Evolutionary conservation across 2,888 invertebrate species (phyloP), one percentile per base, ranked within the genome.

Genomic region (Calliscelio sp.): DNA sequence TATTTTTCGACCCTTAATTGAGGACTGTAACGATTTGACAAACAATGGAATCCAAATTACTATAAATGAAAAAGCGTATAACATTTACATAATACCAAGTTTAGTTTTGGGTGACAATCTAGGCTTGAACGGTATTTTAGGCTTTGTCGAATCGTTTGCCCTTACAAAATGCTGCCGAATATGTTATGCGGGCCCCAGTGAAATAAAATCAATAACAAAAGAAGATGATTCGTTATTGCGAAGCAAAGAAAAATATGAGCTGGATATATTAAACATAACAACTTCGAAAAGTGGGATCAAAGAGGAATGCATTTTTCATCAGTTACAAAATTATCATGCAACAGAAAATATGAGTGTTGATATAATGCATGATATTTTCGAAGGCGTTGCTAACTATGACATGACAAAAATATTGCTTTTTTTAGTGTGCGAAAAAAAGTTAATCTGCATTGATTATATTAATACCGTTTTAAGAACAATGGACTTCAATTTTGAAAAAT

Each of bases 91-190:
- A n/a, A n/a, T n/a, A n/a, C n/a, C n/a, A n/a, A n/a, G n/a, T n/a
- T n/a, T n/a, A n/a, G n/a, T n/a, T n/a, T n/a, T n/a, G n/a, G 32
- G 32, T 32, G 80, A 80, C 35, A 84, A 84, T 38, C 49, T 84
- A 0, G 83, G 79, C 0, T 28, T 74, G 1, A 79, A 84, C 22
- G 18, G 49, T 24, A 80, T 84, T 16, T 73, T 70, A 65, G 84
- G 71, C 3, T 84, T 80, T 66, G 28, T 66, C 3, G 25, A 75
- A 35, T 75, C 6, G n/a, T 84, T 84, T 68, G 5, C 71, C 22
- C 3, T 0, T 11, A 66, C 70, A 14, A 25, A 63, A 14, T 80
- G 18, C 49, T 84, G 79, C 55, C 25, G 84, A 16, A 65, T 80
- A 2, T 84, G 84, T 75, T 80, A 75, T 65, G 63, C 55, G 4